Percentiles rank a stretch among this genome's conserved stretches.
Conservation (phyloP, 2,888 invertebrate genomes). For the Philopedon plagiatum region DNA sequence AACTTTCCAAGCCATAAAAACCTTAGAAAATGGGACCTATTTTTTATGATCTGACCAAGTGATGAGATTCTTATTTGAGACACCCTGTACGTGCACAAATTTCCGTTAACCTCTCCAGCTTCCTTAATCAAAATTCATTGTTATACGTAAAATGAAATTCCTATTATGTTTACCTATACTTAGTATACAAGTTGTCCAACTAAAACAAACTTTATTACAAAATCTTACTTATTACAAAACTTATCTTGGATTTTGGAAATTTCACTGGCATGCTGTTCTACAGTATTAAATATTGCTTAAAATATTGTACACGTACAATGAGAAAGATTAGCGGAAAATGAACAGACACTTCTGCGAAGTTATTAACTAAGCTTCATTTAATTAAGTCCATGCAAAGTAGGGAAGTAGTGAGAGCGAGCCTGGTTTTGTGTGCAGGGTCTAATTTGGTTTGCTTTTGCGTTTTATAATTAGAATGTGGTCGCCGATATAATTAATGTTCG, state of each 20-base stretch:
- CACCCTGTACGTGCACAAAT: too few species aligned
- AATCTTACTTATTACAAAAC: slow-evolving; percentile 41
- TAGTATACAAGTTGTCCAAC: neutral
- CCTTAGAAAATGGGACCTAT: too few species aligned
- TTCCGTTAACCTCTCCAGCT: too few species aligned
- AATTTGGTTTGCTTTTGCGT: slow-evolving; percentile 1
- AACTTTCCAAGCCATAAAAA: too few species aligned
- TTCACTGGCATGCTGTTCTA: slow-evolving; percentile 18
- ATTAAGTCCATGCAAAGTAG: slow-evolving; percentile 30
- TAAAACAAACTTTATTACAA: slow-evolving; percentile 33
- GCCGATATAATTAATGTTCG: neutral
- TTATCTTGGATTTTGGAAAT: slow-evolving; percentile 25
- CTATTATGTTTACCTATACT: neutral
- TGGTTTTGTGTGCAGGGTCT: neutral
- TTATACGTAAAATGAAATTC: neutral
- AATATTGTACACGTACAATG: slow-evolving; percentile 46
- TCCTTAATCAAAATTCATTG: too few species aligned
- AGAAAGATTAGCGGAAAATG: slow-evolving; percentile 47
- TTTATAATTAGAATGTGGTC: too few species aligned
- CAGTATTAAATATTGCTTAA: slow-evolving; percentile 40
- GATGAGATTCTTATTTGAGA: too few species aligned
- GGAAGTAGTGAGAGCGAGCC: slow-evolving; percentile 4
- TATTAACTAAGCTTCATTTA: slow-evolving; percentile 47
- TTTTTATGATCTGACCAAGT: too few species aligned
- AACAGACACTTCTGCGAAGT: slow-evolving; percentile 45